Percentiles rank a stretch among this genome's conserved stretches.
Evolutionary conservation across 2,797 vertebrate genomes (phyloP).

Genomic region (Margarornis squamiger): DNA sequence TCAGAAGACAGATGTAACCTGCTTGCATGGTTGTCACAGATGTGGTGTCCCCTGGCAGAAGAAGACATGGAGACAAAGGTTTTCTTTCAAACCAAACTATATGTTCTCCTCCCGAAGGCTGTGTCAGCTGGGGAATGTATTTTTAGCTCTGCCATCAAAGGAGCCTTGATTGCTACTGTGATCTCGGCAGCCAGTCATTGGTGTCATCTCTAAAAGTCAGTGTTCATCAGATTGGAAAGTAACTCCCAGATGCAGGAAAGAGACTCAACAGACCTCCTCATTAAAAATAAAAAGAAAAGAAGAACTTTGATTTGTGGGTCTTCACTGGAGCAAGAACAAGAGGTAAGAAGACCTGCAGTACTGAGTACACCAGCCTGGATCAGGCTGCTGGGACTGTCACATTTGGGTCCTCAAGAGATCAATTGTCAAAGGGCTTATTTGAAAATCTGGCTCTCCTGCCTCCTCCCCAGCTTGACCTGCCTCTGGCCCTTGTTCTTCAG

Average conservation of each 20-base stretch:
- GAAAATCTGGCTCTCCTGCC: neutral
- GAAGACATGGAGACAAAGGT: neutral
- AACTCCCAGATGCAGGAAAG: conserved; percentile 27
- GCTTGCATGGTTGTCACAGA: neutral
- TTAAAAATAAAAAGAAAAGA: neutral
- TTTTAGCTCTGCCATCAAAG: conserved; percentile 69
- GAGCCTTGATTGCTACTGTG: conserved; percentile 64
- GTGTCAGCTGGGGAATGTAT: conserved; percentile 46
- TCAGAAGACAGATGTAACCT: neutral
- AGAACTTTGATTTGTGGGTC: neutral
- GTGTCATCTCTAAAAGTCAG: conserved; percentile 39
- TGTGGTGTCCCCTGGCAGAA: neutral
- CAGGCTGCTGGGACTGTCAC: neutral
- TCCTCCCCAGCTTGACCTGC: neutral
- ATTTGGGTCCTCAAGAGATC: neutral
- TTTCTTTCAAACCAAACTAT: conserved; percentile 33
- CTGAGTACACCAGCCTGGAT: neutral
- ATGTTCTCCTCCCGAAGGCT: conserved; percentile 17
- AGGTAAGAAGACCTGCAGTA: neutral
- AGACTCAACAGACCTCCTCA: neutral
- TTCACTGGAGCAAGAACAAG: neutral
- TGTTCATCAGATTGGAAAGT: conserved; percentile 43
- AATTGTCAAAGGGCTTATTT: neutral
- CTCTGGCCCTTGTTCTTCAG: neutral
- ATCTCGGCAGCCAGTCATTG: conserved; percentile 46